Conservation (phyloP, 2,113 vertebrate genomes). For the Boleophthalmus pectinirostris region DNA sequence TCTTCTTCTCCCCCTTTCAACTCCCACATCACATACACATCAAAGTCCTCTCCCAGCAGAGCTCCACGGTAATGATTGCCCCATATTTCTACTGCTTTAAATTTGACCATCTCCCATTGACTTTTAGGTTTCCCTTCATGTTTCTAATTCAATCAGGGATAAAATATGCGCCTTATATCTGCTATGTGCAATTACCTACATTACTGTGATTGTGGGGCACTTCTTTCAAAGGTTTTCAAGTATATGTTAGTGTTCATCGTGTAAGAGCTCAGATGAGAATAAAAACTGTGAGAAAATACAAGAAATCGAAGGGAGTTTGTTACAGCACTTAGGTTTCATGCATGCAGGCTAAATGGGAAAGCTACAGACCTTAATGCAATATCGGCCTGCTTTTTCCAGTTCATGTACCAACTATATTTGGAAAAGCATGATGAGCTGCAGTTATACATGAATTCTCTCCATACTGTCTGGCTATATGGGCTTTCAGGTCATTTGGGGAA, state of each 20-base stretch:
- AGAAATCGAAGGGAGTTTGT: slow-evolving; percentile 26
- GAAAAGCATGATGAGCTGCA: slow-evolving; percentile 21
- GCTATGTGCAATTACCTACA: slow-evolving; percentile 4
- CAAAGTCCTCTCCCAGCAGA: slow-evolving; percentile 66
- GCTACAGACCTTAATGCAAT: slow-evolving; percentile 12
- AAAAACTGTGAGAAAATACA: slow-evolving; percentile 17
- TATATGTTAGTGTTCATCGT: background rate
- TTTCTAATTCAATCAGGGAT: slow-evolving; percentile 29
- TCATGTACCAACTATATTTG: slow-evolving; percentile 28
- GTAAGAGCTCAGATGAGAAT: slow-evolving; percentile 40
- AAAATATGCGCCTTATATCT: slow-evolving; percentile 22
- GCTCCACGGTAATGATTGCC: slow-evolving; percentile 67
- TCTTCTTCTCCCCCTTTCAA: slow-evolving; percentile 63
- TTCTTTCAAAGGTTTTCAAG: background rate
- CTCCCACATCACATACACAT: slow-evolving; percentile 69
- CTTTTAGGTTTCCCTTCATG: slow-evolving; percentile 28
- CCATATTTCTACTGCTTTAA: slow-evolving; percentile 63
- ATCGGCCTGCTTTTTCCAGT: slow-evolving; percentile 16
- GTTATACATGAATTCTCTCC: slow-evolving; percentile 35
- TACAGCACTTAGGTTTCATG: slow-evolving; percentile 39
- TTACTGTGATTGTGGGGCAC: background rate
- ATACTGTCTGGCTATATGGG: slow-evolving; percentile 38
- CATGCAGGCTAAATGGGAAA: slow-evolving; percentile 32
- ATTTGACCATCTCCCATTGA: slow-evolving; percentile 50
- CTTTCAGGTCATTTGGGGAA: slow-evolving; percentile 28